phyloP scores from a whole-genome alignment of 2,797 vertebrate genomes.

The Bovichtus variegatus region DNA sequence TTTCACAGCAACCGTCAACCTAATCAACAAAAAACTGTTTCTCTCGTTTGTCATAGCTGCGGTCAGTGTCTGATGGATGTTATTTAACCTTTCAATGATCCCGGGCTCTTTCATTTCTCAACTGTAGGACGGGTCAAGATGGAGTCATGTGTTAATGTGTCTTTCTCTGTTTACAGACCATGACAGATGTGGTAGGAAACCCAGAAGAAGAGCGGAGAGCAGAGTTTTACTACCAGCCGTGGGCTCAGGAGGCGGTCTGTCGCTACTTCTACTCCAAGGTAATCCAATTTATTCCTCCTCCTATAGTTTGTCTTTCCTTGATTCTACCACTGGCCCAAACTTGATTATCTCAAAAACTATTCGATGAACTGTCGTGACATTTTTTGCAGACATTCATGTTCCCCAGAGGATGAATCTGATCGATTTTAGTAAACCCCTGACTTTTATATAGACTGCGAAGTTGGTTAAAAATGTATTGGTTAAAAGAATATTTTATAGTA shows the following conservation, averaged over 20 bases:
- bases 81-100: not conserved
- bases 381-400: not conserved
- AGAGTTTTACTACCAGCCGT: constrained; percentile 99
- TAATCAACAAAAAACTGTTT: not conserved
- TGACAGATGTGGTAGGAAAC: constrained; percentile 98
- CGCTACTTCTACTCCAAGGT: constrained; percentile 99
- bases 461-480: too few relatives aligned
- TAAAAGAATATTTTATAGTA: too few relatives aligned
- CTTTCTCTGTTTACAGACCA: constrained; percentile 86
- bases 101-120: not conserved
- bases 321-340: not conserved
- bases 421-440: not conserved
- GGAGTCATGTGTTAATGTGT: constrained; percentile 10
- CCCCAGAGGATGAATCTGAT: not conserved
- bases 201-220: constrained; percentile 97
- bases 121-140: not conserved
- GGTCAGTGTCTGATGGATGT: not conserved
- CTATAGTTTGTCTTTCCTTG: not conserved
- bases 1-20: constrained; percentile 7
- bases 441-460: too few relatives aligned
- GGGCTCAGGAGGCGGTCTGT: constrained; percentile 98
- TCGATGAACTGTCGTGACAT: not conserved
- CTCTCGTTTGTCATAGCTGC: not conserved
- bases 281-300: constrained; percentile 9
- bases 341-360: not conserved